These are phyloP conservation scores for Danaus plexippus DNA, from an alignment of 1,140 invertebrate species.

Conservation along the genomic window DNA sequence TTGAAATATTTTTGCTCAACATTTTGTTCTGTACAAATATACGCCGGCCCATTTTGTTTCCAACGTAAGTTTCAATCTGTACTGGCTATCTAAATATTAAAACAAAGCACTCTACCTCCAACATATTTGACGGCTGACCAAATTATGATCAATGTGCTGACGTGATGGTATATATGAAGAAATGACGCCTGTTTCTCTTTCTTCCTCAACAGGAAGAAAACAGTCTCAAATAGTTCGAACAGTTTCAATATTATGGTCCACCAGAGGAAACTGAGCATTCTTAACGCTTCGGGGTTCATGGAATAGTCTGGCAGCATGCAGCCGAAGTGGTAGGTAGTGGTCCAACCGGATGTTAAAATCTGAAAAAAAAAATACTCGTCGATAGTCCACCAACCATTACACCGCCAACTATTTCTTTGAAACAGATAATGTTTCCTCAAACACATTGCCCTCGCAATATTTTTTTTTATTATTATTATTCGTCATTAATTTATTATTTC, in stretches of 20 bases:
- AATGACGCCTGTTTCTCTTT: slow-evolving; percentile 81
- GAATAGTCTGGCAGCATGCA: slow-evolving; percentile 83
- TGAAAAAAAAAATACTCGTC: slow-evolving; percentile 23
- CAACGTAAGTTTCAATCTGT: no score
- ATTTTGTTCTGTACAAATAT: no score
- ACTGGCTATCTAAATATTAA: neutral
- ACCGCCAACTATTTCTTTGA: no score
- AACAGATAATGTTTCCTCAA: no score
- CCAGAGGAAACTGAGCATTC: slow-evolving; percentile 73
- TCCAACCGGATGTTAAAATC: slow-evolving; percentile 68
- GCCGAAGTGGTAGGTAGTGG: slow-evolving; percentile 75
- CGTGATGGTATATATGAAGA: slow-evolving; percentile 83
- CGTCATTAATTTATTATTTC: no score
- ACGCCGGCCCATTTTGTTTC: no score
- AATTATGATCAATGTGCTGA: slow-evolving; percentile 75
- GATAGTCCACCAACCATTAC: no score
- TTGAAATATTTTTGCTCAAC: no score
- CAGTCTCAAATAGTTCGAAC: slow-evolving; percentile 55
- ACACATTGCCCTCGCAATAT: no score
- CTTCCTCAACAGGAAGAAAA: slow-evolving; percentile 80
- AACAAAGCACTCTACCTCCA: slow-evolving; percentile 69
- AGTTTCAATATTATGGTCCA: slow-evolving; percentile 59
- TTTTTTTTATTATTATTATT: no score
- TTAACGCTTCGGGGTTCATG: slow-evolving; percentile 73
- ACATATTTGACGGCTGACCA: slow-evolving; percentile 81